Base-by-base conservation (phyloP, 2,888 invertebrate species). In the Spisula solida region DNA sequence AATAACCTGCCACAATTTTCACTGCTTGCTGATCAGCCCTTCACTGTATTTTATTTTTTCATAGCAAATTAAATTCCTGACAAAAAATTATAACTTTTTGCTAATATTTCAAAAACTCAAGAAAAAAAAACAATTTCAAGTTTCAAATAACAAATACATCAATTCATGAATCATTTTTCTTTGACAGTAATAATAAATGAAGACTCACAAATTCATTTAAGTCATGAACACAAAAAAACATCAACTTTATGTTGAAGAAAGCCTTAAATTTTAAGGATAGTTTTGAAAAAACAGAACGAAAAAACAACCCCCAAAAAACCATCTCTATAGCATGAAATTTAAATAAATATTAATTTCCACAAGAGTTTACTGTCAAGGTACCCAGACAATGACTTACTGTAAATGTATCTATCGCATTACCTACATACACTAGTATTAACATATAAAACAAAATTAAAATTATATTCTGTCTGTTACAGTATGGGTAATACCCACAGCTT, bases 361-460 rank as follows among this genome's bases (percentile, higher is more conserved):
- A 25, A 66, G 25, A 66, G 25, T 66, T 66, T 25, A 25, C 60
- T 66, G 25, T 66, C 25, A 66, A 12, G 5, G 25, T 66, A 25
- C 8, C n/a, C 60, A 25, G 25, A 66, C 60, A 66, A 66, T 25
- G 34, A 5, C 16, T 31, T 34, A 75, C 34, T 34, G 75, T 75
- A 75, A 31, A 34, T 31, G 31, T 18, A 34, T 75, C 31, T 31
- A 1, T 25, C 29, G 1, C 2, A 34, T 75, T 25, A 31, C 31
- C 31, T 1, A 31, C 25, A 75, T 75, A 75, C 31, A 29, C 31
- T 75, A 16, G 75, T 34, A 75, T 75, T 75, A 75, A 34, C 75
- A 75, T 75, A 75, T 75, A 75, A 75, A 75, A 75, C 75, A 75
- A 75, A 75, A 75, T 75, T 75, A 75, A 75, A 75, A 75, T 75